phyloP scores from a whole-genome alignment of 92 coral and sea anemone genomes.

The Porites evermanni region DNA sequence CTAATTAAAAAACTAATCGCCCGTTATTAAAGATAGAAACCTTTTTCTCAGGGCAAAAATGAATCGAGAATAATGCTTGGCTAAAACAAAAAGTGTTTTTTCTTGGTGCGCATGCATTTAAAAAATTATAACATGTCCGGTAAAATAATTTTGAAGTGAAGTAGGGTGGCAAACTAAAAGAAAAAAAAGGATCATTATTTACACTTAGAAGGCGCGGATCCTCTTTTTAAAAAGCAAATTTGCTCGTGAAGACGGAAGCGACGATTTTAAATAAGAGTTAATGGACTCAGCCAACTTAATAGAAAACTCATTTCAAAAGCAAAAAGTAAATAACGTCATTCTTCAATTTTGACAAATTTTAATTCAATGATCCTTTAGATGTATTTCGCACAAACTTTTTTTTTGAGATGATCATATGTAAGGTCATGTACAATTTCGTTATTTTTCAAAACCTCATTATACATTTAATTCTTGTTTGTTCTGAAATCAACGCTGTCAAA shows the following conservation, averaged over 20 bases:
- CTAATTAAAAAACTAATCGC: conserved; percentile 1
- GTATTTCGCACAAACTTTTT: background rate
- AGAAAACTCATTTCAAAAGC: background rate
- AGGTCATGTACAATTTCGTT: conserved; percentile 9
- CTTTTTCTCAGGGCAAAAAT: background rate
- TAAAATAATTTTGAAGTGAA: too few relatives aligned
- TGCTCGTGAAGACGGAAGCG: conserved; percentile 39
- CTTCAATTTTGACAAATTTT: background rate
- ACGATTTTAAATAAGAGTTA: conserved; percentile 32
- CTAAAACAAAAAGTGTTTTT: background rate
- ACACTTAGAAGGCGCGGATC: background rate
- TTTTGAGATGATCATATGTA: background rate
- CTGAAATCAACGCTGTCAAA: background rate
- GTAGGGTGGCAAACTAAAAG: background rate
- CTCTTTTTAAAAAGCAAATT: conserved; percentile 30
- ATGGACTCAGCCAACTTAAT: conserved; percentile 10
- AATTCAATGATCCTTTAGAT: too few relatives aligned
- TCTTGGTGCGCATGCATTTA: too few relatives aligned
- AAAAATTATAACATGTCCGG: too few relatives aligned
- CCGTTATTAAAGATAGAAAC: background rate
- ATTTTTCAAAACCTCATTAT: conserved; percentile 30
- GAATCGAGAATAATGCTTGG: background rate
- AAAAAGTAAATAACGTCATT: background rate
- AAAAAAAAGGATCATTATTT: conserved; percentile 6
- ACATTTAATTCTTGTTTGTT: conserved; percentile 23